phyloP scores from a whole-genome alignment of 2,797 vertebrate species.

The Sebastes umbrosus region DNA sequence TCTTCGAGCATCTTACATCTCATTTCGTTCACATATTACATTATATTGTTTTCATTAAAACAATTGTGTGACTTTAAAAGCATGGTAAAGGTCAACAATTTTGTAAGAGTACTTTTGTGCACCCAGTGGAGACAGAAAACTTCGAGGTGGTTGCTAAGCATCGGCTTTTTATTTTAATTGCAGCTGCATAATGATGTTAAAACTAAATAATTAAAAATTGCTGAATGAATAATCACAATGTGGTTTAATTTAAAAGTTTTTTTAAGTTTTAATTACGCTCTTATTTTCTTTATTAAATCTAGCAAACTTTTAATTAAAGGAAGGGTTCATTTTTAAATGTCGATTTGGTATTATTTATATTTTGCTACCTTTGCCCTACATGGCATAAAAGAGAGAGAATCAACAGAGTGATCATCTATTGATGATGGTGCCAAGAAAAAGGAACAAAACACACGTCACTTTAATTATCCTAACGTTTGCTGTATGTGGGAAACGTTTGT shows the following conservation, averaged over 20 bases:
- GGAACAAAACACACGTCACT: slow-evolving; percentile 33
- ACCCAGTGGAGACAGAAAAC: not conserved
- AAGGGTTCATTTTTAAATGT: not conserved
- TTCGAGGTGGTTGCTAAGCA: not conserved
- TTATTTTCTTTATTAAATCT: not conserved
- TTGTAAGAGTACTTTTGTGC: not conserved
- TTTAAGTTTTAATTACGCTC: not conserved
- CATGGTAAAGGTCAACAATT: not conserved
- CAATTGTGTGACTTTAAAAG: not conserved
- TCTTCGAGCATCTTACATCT: not conserved
- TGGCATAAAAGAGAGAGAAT: not conserved
- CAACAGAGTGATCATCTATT: not conserved
- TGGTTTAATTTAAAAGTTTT: not conserved
- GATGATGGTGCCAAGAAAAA: slow-evolving; percentile 34
- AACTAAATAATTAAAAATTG: not conserved
- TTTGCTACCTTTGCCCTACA: slow-evolving; percentile 10
- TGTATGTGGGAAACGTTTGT: slow-evolving; percentile 46
- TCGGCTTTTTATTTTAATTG: not conserved
- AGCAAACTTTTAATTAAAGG: not conserved
- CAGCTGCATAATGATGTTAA: not conserved
- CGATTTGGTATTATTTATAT: not conserved
- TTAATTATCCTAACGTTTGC: slow-evolving; percentile 5
- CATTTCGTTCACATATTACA: not conserved
- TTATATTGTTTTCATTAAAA: not conserved
- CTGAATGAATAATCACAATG: not conserved